Percentiles rank a stretch among this genome's conserved stretches.
These are phyloP conservation scores for Melopsittacus undulatus DNA, from an alignment of 2,797 vertebrate species.

Conservation along the genomic window DNA sequence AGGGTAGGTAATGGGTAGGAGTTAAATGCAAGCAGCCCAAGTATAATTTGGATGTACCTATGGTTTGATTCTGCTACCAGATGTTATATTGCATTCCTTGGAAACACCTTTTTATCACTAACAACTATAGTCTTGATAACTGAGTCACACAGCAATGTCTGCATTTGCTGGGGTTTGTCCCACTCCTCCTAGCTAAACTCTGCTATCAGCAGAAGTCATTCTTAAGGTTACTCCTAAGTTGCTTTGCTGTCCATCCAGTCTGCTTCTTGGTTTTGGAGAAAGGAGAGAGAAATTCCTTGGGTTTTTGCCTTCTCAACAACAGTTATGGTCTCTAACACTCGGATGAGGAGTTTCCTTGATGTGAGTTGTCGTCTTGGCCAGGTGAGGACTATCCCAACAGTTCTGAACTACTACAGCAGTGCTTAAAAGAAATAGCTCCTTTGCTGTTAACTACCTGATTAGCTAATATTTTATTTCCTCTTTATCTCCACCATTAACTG, in stretches of 20 bases:
- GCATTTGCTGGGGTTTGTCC: not conserved
- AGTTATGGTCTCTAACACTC: not conserved
- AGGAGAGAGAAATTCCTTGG: not conserved
- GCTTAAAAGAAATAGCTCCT: not conserved
- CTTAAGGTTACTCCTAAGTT: not conserved
- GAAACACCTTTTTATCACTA: not conserved
- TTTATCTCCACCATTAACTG: not conserved
- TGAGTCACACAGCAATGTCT: not conserved
- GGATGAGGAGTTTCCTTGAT: not conserved
- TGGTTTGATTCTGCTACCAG: not conserved
- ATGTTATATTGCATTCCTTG: accelerated
- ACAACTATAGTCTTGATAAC: accelerated
- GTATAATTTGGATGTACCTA: not conserved
- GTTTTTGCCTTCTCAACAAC: not conserved
- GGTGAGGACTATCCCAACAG: accelerated
- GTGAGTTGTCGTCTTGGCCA: not conserved
- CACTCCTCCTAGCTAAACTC: not conserved
- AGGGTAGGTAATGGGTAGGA: not conserved
- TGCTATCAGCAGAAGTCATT: not conserved
- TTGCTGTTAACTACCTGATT: not conserved
- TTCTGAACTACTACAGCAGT: accelerated
- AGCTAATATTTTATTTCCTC: not conserved
- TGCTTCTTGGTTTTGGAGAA: not conserved
- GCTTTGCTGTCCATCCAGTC: not conserved
- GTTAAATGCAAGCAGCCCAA: not conserved